These are phyloP conservation scores for Ia io DNA, from an alignment of 2,113 vertebrate species.

Conservation along the genomic window DNA sequence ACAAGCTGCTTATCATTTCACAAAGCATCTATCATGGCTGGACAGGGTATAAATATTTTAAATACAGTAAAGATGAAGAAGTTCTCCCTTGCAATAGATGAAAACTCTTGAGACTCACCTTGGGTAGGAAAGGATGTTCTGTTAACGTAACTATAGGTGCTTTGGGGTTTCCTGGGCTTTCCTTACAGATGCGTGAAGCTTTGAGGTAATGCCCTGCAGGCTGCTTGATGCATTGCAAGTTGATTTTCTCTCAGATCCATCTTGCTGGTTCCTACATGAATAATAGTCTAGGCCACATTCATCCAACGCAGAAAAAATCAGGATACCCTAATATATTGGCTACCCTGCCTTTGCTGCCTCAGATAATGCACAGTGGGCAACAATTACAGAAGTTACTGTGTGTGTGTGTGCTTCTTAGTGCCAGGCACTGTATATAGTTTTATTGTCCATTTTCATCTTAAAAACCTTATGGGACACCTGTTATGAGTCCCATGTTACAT, in stretches of 20 bases:
- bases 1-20: neutral
- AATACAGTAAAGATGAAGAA: neutral
- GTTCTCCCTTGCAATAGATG: neutral
- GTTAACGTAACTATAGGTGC: neutral
- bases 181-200: neutral
- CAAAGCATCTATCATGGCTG: neutral
- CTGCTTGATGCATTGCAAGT: neutral
- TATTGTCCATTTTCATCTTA: neutral
- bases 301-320: neutral
- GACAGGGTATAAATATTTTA: conserved; percentile 22
- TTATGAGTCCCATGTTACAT: neutral
- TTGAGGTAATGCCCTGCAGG: neutral
- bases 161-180: neutral
- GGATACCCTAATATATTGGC: neutral
- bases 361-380: fast-evolving
- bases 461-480: neutral
- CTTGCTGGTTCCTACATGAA: neutral
- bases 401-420: neutral
- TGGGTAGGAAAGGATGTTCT: neutral
- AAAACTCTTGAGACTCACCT: neutral
- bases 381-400: neutral
- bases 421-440: neutral
- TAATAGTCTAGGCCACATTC: neutral
- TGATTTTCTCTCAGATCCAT: neutral
- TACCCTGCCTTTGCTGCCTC: neutral